A percentile compares a stretch with the other conserved stretches of the same genome.
Evolutionary conservation across 2,888 invertebrate species (phyloP).

Genomic region (Scrobipalpa atriplicella): DNA sequence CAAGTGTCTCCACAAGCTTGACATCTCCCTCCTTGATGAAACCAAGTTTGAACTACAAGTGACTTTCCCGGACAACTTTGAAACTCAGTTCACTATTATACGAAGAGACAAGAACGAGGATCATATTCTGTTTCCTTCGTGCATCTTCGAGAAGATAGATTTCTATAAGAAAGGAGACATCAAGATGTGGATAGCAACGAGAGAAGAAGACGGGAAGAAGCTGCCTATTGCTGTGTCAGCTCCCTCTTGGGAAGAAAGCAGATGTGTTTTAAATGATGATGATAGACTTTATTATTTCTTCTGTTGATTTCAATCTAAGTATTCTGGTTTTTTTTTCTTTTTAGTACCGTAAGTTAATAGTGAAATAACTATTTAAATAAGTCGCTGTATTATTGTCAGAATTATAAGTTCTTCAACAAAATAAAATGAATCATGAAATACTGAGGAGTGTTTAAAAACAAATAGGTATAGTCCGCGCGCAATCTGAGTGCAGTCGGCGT

Average conservation of each 20-base stretch:
- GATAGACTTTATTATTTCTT: slow-evolving; percentile 11
- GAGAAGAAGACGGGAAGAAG: slow-evolving; percentile 15
- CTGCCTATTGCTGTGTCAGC: slow-evolving; percentile 16
- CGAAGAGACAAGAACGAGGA: slow-evolving; percentile 17
- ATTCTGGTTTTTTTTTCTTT: too few relatives aligned
- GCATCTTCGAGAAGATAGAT: slow-evolving; percentile 15
- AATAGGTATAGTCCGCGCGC: too few relatives aligned
- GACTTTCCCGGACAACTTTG: slow-evolving; percentile 4
- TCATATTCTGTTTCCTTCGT: slow-evolving; percentile 19
- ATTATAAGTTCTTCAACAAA: too few relatives aligned
- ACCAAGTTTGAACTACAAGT: slow-evolving; percentile 20
- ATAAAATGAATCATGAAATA: too few relatives aligned
- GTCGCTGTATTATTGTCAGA: too few relatives aligned
- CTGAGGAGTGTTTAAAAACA: too few relatives aligned
- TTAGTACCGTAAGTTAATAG: too few relatives aligned
- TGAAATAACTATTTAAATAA: too few relatives aligned
- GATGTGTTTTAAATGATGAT: slow-evolving; percentile 5
- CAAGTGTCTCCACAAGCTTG: slow-evolving; percentile 22
- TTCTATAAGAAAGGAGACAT: slow-evolving; percentile 12
- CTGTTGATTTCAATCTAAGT: neutral
- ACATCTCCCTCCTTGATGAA: slow-evolving; percentile 21
- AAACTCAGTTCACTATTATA: slow-evolving; percentile 15
- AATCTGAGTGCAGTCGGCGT: too few relatives aligned
- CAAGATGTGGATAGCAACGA: slow-evolving; percentile 25
- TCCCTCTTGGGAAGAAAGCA: slow-evolving; percentile 5